Evolutionary conservation across 2,797 vertebrate genomes (phyloP), one percentile per base, ranked within the genome.

Genomic region (Ibycter americanus): DNA sequence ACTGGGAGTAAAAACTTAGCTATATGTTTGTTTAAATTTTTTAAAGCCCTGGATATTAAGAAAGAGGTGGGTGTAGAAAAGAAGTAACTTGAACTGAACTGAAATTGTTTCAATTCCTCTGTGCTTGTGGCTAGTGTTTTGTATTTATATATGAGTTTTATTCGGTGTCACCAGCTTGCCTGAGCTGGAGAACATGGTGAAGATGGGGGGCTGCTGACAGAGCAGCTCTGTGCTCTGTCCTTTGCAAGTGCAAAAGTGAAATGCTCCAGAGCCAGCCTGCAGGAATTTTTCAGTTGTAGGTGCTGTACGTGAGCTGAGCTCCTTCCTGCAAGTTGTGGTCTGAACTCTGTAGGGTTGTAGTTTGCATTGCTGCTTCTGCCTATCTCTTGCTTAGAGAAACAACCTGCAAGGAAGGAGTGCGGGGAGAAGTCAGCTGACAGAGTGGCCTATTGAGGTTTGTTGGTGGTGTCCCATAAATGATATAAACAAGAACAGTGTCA

Each of bases 371-470:
- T 71, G 40, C 31, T 23, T 59, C 22, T 17, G 34, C 44, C 26
- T 6, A 1, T 40, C 34, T 65, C n/a, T 34, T 54, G 11, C 34
- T 59, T 36, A 29, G 65, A 71, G 34, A 65, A 55, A 31, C 29
- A 54, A 46, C 18, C 65, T 59, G 22, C 0, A 6, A 62, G 36
- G 55, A 56, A 38, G 63, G 36, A 44, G 8, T 55, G 12, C 25
- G 19, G 55, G 31, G 34, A 56, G 14, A 44, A 78, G 19, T 55
- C 42, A 62, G 8, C 40, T 38, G 40, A 10, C 11, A 23, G 67
- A 47, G 26, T 19, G 49, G 4, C 26, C 27, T 36, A 0, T 18
- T 1, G 1, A 12, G 15, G 6, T 67, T 32, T 32, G 27, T 6
- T 49, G 34, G 6, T 10, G 54, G 67, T 68, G 55, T 44, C 55